Base-by-base conservation (phyloP, 2,888 invertebrate genomes). In the Mesoligia furuncula region DNA sequence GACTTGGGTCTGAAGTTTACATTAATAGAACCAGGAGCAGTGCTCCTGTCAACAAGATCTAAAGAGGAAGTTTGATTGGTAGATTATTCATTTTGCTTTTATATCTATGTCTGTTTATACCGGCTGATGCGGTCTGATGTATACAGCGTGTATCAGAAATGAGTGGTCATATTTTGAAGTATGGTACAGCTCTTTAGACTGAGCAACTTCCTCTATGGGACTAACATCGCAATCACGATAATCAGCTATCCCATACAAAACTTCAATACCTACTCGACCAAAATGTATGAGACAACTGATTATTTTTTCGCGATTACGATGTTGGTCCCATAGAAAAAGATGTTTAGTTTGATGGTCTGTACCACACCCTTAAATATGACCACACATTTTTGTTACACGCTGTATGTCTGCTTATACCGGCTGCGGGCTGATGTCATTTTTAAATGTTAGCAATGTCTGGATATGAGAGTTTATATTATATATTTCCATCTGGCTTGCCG, bases 11-110 rank as follows among this genome's bases (percentile, higher is more conserved):
- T 70, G 51, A 62, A 79, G 67, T 57, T 54, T 66, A 62, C 74
- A n/a, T 61, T 51, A 78, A 81, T 71, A 79, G 65, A 70, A 81
- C n/a, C 42, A 66, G n/a, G 61, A 80, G 6, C 31, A 70, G 68
- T 77, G 73, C 42, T 67, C 7, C 27, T 73, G 36, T 81, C 79
- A 73, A 59, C 68, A 66, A 39, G 59, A 57, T 13, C 57, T 39
- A 59, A 39, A 69, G n/a, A 20, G n/a, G 69, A 59, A n/a, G 1
- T 69, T 59, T 69, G n/a, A 59, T 69, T 59, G 39, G 7, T 17
- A 39, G 8, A n/a, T 59, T 11, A 69, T 20, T n/a, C 0, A 69
- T n/a, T 69, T 39, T 59, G 39, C 11, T 0, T 68, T 36, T 36
- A 51, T 68, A 51, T 57, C 36, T 24, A n/a, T n/a, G 11, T 69